Conservation (phyloP, 2,888 invertebrate genomes). For the Drosophila emarginata region DNA sequence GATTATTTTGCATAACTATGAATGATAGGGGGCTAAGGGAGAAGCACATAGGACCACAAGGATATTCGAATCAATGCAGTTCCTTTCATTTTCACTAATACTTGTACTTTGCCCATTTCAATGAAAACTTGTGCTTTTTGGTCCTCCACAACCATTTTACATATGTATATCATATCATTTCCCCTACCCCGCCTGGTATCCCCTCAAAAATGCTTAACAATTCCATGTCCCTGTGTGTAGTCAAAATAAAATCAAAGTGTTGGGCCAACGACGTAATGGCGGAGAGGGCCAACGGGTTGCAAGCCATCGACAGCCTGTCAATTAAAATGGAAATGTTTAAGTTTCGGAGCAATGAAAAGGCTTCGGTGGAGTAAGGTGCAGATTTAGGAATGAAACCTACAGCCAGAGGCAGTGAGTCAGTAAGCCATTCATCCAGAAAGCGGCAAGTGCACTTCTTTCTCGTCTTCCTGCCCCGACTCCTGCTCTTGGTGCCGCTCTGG, state of each 20-base stretch:
- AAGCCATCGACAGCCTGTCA: constrained; percentile 69
- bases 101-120: not conserved
- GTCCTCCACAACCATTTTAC: constrained; percentile 31
- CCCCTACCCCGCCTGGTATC: constrained; percentile 9
- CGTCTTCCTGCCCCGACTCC: constrained; percentile 25
- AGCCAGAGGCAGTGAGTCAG: constrained; percentile 24
- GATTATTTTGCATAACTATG: no score
- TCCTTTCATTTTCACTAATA: not conserved
- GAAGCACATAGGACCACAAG: not conserved
- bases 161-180: constrained; percentile 6
- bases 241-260: constrained; percentile 49
- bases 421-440: constrained; percentile 52
- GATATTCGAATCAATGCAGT: not conserved
- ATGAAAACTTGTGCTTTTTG: not conserved
- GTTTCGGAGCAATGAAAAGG: constrained; percentile 60
- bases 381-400: constrained; percentile 1
- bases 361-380: constrained; percentile 27
- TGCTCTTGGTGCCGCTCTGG: constrained; percentile 45
- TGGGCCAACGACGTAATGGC: not conserved
- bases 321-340: constrained; percentile 76
- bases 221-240: constrained; percentile 37
- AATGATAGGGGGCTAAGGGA: not conserved
- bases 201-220: constrained; percentile 49
- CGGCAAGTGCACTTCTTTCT: constrained; percentile 34
- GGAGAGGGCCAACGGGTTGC: constrained; percentile 17